Conservation (phyloP, 37 sponge, comb jelly and placozoan genomes). For the Petrosia ficiformis region DNA sequence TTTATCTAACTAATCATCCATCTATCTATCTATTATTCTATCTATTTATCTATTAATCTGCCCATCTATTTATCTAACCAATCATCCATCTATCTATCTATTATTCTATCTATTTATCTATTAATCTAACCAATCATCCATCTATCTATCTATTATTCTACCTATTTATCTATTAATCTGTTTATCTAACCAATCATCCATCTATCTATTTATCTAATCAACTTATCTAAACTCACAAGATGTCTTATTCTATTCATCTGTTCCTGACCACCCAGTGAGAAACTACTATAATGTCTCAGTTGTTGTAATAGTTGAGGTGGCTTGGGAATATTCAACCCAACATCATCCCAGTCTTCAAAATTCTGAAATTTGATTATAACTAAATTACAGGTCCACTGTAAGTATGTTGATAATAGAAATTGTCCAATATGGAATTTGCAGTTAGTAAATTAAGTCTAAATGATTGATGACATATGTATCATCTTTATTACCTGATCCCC, state of each 20-base stretch:
- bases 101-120: too few relatives aligned
- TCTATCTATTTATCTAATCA: too few relatives aligned
- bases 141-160: too few relatives aligned
- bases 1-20: too few relatives aligned
- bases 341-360: conserved; percentile 97
- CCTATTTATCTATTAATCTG: too few relatives aligned
- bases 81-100: too few relatives aligned
- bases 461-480: not conserved
- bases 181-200: too few relatives aligned
- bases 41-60: too few relatives aligned
- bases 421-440: not conserved
- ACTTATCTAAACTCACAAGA: too few relatives aligned
- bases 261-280: conserved; percentile 43
- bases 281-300: conserved; percentile 71
- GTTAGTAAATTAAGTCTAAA: not conserved
- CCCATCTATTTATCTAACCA: too few relatives aligned
- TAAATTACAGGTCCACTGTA: not conserved
- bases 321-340: conserved; percentile 88
- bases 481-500: conserved; percentile 67
- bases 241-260: conserved; percentile 49
- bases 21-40: too few relatives aligned
- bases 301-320: conserved; percentile 84
- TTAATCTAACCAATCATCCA: too few relatives aligned
- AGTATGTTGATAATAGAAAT: not conserved
- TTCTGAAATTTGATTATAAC: conserved; percentile 49